Conservation (phyloP, 1,140 invertebrate genomes). For the Drosophila paulistorum region DNA sequence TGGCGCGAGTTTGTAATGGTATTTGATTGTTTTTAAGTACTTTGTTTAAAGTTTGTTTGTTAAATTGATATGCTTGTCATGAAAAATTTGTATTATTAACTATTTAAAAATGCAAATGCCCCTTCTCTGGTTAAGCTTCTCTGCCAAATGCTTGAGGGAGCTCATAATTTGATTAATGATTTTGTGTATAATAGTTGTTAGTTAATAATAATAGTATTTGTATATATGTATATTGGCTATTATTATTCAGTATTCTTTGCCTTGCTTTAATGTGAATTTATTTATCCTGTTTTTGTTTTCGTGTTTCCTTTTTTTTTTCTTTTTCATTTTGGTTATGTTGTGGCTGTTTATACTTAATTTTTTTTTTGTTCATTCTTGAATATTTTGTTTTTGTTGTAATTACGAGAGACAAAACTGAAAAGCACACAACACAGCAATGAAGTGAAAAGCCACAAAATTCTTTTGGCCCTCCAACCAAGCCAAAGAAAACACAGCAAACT, state of each 20-base stretch:
- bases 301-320: background rate
- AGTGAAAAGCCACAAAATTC: constrained; percentile 71
- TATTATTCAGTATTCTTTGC: constrained; percentile 36
- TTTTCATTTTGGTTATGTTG: constrained; percentile 20
- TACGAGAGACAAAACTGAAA: background rate
- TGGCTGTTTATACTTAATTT: constrained; percentile 11
- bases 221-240: constrained; percentile 23
- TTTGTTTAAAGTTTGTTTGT: constrained; percentile 36
- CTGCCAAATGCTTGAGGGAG: constrained; percentile 32
- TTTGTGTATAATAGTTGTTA: constrained; percentile 36
- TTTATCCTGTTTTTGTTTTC: constrained; percentile 10
- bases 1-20: constrained; percentile 50
- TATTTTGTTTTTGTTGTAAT: background rate
- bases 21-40: constrained; percentile 72
- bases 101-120: constrained; percentile 41
- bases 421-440: constrained; percentile 53
- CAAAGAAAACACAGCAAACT: constrained; percentile 27
- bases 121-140: constrained; percentile 39
- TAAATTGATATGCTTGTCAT: constrained; percentile 34
- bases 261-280: constrained; percentile 18
- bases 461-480: constrained; percentile 34
- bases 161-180: constrained; percentile 56
- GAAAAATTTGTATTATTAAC: constrained; percentile 28
- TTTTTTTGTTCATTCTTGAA: background rate
- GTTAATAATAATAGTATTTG: constrained; percentile 12